Conservation (phyloP, 92 coral and sea anemone species). For the Porites lobata region DNA sequence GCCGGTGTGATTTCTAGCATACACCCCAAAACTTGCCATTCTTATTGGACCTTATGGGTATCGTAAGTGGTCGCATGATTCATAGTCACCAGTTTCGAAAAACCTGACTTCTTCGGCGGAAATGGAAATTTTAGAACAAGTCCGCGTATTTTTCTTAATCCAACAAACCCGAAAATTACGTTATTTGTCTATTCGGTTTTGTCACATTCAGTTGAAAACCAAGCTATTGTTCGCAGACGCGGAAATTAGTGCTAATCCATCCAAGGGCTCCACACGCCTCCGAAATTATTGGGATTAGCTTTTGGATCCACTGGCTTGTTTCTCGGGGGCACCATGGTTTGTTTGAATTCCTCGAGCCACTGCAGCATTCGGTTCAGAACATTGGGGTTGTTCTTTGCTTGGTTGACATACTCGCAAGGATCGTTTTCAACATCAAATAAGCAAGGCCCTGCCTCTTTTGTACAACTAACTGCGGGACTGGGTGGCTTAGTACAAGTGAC, state of each 20-base stretch:
- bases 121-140: too few species aligned
- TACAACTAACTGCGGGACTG: constrained; percentile 51
- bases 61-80: too few species aligned
- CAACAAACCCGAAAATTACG: too few species aligned
- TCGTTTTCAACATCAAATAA: constrained; percentile 74
- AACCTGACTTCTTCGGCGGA: too few species aligned
- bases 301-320: constrained; percentile 67
- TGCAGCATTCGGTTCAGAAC: constrained; percentile 60
- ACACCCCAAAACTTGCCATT: too few species aligned
- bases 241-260: neutral
- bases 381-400: constrained; percentile 65
- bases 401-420: constrained; percentile 86
- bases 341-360: constrained; percentile 80
- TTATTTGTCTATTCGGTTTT: too few species aligned
- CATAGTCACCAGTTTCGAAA: too few species aligned
- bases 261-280: constrained; percentile 88
- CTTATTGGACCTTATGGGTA: too few species aligned
- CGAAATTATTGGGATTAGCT: constrained; percentile 71
- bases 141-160: too few species aligned
- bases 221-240: too few species aligned
- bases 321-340: constrained; percentile 73
- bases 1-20: too few species aligned
- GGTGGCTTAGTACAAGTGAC: constrained; percentile 79
- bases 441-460: constrained; percentile 73
- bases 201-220: too few species aligned